Conservation (phyloP, 1,140 invertebrate genomes). For the Aradophagus sp. region DNA sequence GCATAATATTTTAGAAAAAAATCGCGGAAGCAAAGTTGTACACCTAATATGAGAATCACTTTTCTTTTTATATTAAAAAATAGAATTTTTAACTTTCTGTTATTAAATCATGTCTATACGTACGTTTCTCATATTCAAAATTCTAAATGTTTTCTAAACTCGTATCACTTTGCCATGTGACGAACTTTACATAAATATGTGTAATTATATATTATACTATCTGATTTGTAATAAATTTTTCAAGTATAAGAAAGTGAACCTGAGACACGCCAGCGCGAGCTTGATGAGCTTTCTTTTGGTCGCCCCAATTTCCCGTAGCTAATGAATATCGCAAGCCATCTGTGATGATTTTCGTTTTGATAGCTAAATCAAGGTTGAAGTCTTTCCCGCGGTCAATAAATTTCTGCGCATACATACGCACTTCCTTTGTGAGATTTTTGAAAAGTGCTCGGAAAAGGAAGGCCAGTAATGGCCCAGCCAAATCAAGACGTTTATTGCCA, state of each 20-base stretch:
- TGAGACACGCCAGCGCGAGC: conserved; percentile 62
- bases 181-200: conserved; percentile 11
- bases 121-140: too few relatives aligned
- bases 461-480: conserved; percentile 95
- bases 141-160: too few relatives aligned
- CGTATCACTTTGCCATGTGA: too few relatives aligned
- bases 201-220: too few relatives aligned
- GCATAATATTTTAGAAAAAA: too few relatives aligned
- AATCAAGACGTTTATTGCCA: conserved; percentile 97
- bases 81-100: too few relatives aligned
- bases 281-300: conserved; percentile 60
- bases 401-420: conserved; percentile 98
- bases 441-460: conserved; percentile 96
- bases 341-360: conserved; percentile 61
- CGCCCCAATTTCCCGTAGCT: conserved; percentile 63
- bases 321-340: conserved; percentile 61
- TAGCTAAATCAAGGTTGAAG: conserved; percentile 59
- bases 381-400: conserved; percentile 91
- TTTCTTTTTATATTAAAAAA: too few relatives aligned
- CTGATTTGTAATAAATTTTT: background rate
- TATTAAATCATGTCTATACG: too few relatives aligned
- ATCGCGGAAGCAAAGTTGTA: too few relatives aligned
- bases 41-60: too few relatives aligned
- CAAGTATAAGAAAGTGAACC: conserved; percentile 17
- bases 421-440: conserved; percentile 95